Evolutionary conservation across 1,140 invertebrate species (phyloP), one percentile per base, ranked within the genome.

Genomic region (Bombus picipes): DNA sequence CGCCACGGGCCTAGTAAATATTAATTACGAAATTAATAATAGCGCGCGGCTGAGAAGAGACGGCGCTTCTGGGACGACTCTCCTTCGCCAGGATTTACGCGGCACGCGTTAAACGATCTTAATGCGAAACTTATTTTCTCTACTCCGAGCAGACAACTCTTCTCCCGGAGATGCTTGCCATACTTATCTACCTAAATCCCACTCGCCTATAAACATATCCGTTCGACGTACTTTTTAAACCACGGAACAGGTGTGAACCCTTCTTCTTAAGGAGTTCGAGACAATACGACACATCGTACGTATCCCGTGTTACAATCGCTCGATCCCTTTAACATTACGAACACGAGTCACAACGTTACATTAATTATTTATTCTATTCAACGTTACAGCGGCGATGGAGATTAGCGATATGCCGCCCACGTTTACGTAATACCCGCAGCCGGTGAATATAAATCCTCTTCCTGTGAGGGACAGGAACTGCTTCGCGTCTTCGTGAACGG

Each of bases 11-110:
- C 84, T 73, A 77, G 88, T 89, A 90, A 90, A 90, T 90, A 90
- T 90, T 90, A 90, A 90, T 90, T 90, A 90, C 85, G 79, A 90
- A 89, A 90, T 90, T 86, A 86, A 86, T 86, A 76, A 86, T 68
- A 71, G 53, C 85, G 65, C 34, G 76, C 83, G 59, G 85, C 57
- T 47, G 76, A 66, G 62, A 68, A 66, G 59, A 83, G 77, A 68
- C 71, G 84, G 70, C 57, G 84, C 84, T 85, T 62, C 43, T 74
- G 79, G 84, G 84, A 68, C 43, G 59, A 13, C 28, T 70, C 37
- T 75, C n/a, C 79, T 75, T 75, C 75, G 39, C 62, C 18, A 65
- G 79, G 71, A 81, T 81, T 81, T 81, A 81, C 59, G 59, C 71
- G 68, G 37, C 10, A 72, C 71, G 43, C 84, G 84, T 85, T 85